phyloP scores from a whole-genome alignment of 2,797 vertebrate genomes.

The Hozukius guyotensis region DNA sequence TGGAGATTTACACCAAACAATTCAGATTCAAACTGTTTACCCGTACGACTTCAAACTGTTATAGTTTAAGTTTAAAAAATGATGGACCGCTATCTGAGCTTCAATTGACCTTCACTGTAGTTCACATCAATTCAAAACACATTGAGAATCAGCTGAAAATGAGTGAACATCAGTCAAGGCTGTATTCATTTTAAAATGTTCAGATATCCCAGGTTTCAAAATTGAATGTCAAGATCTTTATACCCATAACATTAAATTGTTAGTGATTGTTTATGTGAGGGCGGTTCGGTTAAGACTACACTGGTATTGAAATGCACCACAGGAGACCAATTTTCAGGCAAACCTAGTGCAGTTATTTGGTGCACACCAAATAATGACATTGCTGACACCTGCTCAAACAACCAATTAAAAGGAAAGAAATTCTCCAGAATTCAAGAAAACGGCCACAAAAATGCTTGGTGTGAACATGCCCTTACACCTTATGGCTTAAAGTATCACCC shows the following conservation, averaged over 20 bases:
- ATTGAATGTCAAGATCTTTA: background rate
- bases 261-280: conserved; percentile 3
- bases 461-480: conserved; percentile 16
- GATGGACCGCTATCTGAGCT: background rate
- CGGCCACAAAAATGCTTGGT: background rate
- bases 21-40: background rate
- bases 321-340: background rate
- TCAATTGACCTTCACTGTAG: background rate
- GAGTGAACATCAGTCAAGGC: background rate
- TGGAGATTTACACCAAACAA: background rate
- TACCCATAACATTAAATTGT: background rate
- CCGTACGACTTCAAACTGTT: background rate
- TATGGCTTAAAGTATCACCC: conserved; percentile 41
- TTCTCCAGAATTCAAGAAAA: conserved; percentile 13
- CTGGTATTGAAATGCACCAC: conserved; percentile 1
- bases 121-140: background rate
- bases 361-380: background rate
- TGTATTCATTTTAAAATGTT: background rate
- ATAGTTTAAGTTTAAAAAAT: background rate
- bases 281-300: background rate
- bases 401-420: conserved; percentile 27
- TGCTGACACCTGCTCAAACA: background rate
- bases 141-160: background rate
- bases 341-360: conserved; percentile 1
- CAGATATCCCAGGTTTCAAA: background rate